phyloP scores from a whole-genome alignment of 2,113 vertebrate genomes.

The Dendrocopos noguchii region DNA sequence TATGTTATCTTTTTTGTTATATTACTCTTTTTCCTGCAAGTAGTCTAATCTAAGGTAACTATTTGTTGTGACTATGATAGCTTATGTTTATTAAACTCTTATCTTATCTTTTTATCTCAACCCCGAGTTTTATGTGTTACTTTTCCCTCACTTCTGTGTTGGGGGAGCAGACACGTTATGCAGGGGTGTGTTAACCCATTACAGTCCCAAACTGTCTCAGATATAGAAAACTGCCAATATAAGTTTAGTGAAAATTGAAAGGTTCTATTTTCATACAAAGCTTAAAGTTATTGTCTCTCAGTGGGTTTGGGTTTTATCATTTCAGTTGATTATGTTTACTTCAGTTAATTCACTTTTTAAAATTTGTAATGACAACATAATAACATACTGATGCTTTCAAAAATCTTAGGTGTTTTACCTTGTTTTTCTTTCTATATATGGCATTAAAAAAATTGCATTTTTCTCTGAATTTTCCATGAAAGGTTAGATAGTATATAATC shows the following conservation, averaged over 20 bases:
- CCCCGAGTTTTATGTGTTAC: too few species aligned
- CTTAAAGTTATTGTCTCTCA: not conserved
- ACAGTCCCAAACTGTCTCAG: not conserved
- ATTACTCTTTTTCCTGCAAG: too few species aligned
- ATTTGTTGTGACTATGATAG: too few species aligned
- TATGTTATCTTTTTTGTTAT: too few species aligned
- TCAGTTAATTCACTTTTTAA: not conserved
- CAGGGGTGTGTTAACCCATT: too few species aligned
- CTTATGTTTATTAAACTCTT: too few species aligned
- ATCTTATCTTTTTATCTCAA: too few species aligned
- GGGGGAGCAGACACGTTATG: too few species aligned
- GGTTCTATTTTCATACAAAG: not conserved
- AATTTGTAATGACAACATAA: not conserved
- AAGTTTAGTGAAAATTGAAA: not conserved
- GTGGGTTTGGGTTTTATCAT: fast-evolving
- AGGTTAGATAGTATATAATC: not conserved
- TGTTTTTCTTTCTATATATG: not conserved
- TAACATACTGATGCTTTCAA: not conserved
- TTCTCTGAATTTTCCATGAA: not conserved
- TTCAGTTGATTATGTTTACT: not conserved
- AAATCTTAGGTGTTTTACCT: not conserved
- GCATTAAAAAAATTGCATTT: not conserved
- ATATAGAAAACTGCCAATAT: not conserved
- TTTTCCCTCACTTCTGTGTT: too few species aligned
- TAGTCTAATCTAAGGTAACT: too few species aligned